Evolutionary conservation across 92 coral and sea anemone species (phyloP).

Genomic region (Parazoanthus darwini): DNA sequence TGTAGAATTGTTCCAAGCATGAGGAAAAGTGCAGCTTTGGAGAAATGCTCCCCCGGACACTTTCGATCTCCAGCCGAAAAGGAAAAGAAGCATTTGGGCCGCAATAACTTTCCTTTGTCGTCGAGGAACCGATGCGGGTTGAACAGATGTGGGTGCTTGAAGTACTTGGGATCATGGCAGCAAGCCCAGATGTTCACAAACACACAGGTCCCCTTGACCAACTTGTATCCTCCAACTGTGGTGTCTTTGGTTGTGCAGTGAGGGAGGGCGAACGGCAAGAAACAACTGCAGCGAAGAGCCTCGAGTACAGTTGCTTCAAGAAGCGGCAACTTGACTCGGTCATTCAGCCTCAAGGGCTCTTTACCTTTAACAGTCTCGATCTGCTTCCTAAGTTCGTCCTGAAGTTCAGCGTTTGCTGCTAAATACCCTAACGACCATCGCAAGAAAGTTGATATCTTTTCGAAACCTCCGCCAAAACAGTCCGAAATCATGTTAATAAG

Average conservation of each 20-base stretch:
- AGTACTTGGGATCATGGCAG: slow-evolving; percentile 85
- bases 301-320: slow-evolving; percentile 94
- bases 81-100: slow-evolving; percentile 76
- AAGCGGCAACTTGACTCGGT: slow-evolving; percentile 80
- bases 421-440: slow-evolving; percentile 86
- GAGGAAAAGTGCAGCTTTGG: slow-evolving; percentile 79
- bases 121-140: slow-evolving; percentile 90
- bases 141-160: slow-evolving; percentile 76
- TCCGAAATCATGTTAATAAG: slow-evolving; percentile 82
- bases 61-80: slow-evolving; percentile 93
- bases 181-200: slow-evolving; percentile 95
- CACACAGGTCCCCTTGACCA: slow-evolving; percentile 83
- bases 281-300: slow-evolving; percentile 84
- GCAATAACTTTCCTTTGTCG: slow-evolving; percentile 66
- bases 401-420: slow-evolving; percentile 76
- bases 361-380: slow-evolving; percentile 68
- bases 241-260: slow-evolving; percentile 92
- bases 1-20: slow-evolving; percentile 88
- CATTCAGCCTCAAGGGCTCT: slow-evolving; percentile 66
- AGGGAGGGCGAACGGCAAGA: slow-evolving; percentile 92
- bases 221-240: slow-evolving; percentile 71
- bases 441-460: slow-evolving; percentile 77
- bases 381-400: slow-evolving; percentile 73
- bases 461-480: slow-evolving; percentile 93
- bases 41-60: slow-evolving; percentile 90